Base-by-base conservation (phyloP, 2,888 invertebrate genomes). In the Teleiodes luculella region DNA sequence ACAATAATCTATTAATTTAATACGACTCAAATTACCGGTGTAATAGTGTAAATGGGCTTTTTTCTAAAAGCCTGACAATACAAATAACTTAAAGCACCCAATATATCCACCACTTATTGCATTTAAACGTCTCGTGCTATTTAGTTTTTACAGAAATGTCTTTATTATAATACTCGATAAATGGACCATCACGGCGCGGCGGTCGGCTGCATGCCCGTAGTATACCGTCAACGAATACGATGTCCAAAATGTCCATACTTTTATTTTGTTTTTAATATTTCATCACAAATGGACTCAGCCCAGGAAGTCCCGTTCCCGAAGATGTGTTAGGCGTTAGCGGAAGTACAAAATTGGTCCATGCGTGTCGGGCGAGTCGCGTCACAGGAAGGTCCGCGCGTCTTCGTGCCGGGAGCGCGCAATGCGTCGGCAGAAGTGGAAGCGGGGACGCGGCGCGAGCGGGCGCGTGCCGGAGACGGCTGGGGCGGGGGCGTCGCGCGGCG, bases 321-420 rank as follows among this genome's bases (percentile, higher is more conserved):
- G 84, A 83, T 83, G 82, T 77, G 76, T 78, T 76, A 81, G 80
- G 76, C 77, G 73, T 80, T 76, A 80, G 77, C 78, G 74, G 78
- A 76, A 81, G 76, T 85, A 86, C 66, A 86, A 87, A 87, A 87
- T 86, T 84, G 86, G 87, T 87, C 87, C 85, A 79, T 81, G 72
- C 66, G 66, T 74, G 69, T 74, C 74, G 65, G 74, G 70, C 67
- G 69, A 65, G 74, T 72, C 76, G 76, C 78, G 69, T 86, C 74
- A 88, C 62, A 86, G 84, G 74, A 79, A 87, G 72, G 74, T 79
- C 67, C 84, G 77, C 68, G 74, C 80, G 71, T 85, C 78, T 70
- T 82, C 80, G 75, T 72, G 78, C 66, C 76, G 76, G 64, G 67
- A 68, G 71, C 77, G 82, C 71, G 77, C 65, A 64, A 86, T 83